phyloP scores from a whole-genome alignment of 2,113 vertebrate species.

The Serinus canaria region DNA sequence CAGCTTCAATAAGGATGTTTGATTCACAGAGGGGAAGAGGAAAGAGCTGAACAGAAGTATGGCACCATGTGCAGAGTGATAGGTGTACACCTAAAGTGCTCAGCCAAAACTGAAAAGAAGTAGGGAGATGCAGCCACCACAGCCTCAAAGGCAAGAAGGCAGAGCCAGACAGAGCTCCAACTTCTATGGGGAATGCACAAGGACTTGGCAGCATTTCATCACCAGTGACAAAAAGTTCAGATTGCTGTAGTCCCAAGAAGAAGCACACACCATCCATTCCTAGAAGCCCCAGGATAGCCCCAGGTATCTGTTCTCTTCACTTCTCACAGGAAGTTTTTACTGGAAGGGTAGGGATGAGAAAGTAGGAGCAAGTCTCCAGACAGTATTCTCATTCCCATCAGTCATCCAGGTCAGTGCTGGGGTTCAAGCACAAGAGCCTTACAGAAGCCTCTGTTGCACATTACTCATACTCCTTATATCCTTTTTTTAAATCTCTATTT shows the following conservation, averaged over 20 bases:
- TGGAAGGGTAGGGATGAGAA: not conserved
- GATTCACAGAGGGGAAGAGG: not conserved
- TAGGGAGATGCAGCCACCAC: not conserved
- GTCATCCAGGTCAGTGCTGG: not conserved
- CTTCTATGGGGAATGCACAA: not conserved
- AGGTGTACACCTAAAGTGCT: not conserved
- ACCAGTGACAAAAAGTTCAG: not conserved
- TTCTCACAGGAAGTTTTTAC: not conserved
- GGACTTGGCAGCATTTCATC: not conserved
- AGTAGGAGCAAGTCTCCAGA: not conserved
- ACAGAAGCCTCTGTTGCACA: not conserved
- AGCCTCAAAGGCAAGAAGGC: not conserved
- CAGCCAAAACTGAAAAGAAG: not conserved
- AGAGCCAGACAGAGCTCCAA: not conserved
- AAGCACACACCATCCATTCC: not conserved
- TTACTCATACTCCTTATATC: not conserved
- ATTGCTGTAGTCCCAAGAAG: not conserved
- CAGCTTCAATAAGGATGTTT: not conserved
- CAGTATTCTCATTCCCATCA: not conserved
- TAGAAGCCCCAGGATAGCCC: not conserved
- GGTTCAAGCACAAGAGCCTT: not conserved
- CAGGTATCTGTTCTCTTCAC: not conserved
- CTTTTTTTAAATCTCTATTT: not conserved
- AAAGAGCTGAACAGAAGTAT: not conserved
- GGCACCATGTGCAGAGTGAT: not conserved